Percentiles rank a stretch among this genome's conserved stretches.
phyloP scores from a whole-genome alignment of 2,888 invertebrate genomes.

The Ophion slaviceki region DNA sequence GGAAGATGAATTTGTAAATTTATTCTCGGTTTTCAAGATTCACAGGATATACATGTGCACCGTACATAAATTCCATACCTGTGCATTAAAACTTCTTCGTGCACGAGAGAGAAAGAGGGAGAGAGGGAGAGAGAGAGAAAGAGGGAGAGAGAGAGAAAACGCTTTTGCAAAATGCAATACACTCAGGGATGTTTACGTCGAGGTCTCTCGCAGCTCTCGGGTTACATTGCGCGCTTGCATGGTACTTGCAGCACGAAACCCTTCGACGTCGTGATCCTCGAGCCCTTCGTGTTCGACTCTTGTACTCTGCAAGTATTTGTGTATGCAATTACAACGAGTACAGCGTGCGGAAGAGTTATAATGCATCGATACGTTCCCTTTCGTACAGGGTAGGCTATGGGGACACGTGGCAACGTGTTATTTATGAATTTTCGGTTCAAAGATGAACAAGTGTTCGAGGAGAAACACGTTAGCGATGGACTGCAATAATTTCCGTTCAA shows the following conservation, averaged over 20 bases:
- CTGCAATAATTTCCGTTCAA: conserved; percentile 30
- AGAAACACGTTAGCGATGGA: not conserved
- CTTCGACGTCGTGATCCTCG: conserved; percentile 44
- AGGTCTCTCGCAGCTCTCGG: conserved; percentile 34
- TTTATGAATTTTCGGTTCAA: not conserved
- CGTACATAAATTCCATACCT: not conserved
- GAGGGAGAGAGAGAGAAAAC: conserved; percentile 18
- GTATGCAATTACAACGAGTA: conserved; percentile 19
- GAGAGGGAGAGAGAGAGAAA: too few relatives aligned
- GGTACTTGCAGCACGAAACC: conserved; percentile 41
- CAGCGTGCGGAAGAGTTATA: not conserved
- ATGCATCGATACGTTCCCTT: conserved; percentile 41
- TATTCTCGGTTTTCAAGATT: conserved; percentile 31
- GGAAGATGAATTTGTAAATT: conserved; percentile 55
- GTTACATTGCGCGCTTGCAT: conserved; percentile 29
- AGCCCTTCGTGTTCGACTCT: conserved; percentile 46
- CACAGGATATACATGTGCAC: not conserved
- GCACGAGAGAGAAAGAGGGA: conserved; percentile 11
- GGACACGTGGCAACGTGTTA: not conserved
- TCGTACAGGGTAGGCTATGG: not conserved
- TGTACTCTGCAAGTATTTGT: conserved; percentile 20
- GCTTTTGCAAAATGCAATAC: conserved; percentile 44
- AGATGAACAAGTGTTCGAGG: not conserved
- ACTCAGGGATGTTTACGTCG: conserved; percentile 31
- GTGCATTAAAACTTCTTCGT: conserved; percentile 44